A percentile compares a stretch with the other conserved stretches of the same genome.
phyloP scores from a whole-genome alignment of 2,888 invertebrate genomes.

The Monopis laevigella region DNA sequence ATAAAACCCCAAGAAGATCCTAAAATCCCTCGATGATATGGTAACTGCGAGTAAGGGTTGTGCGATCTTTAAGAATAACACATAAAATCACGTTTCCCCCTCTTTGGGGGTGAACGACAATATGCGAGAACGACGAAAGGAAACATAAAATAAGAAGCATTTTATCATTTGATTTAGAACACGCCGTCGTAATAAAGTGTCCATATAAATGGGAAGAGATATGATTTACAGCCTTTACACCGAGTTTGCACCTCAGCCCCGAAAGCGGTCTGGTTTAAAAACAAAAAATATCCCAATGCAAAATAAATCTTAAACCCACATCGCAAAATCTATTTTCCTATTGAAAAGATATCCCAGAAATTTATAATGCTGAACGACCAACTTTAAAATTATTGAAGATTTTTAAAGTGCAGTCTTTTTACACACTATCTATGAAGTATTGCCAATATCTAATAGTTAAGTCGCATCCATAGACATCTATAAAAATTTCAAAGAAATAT shows the following conservation, averaged over 20 bases:
- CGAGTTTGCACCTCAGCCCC: conserved; percentile 45
- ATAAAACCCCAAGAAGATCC: background rate
- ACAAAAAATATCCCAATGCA: conserved; percentile 26
- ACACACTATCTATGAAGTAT: conserved; percentile 2
- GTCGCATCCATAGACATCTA: no score
- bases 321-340: conserved; percentile 1
- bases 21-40: conserved; percentile 2
- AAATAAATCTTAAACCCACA: conserved; percentile 16
- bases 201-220: conserved; percentile 61
- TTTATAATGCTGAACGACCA: conserved; percentile 9
- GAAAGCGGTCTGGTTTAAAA: conserved; percentile 34
- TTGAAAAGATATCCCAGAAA: background rate
- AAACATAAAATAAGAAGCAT: conserved; percentile 61
- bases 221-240: conserved; percentile 54
- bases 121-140: conserved; percentile 48
- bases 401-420: conserved; percentile 7
- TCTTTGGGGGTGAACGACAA: conserved; percentile 34
- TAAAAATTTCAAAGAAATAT: no score
- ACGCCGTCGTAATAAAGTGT: conserved; percentile 62
- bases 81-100: conserved; percentile 9
- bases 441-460: no score
- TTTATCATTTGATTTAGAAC: conserved; percentile 67
- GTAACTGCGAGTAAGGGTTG: conserved; percentile 10
- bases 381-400: conserved; percentile 18
- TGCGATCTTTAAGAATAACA: conserved; percentile 5